Base-by-base conservation (phyloP, 2,888 invertebrate species). In the Hedychridium roseum region DNA sequence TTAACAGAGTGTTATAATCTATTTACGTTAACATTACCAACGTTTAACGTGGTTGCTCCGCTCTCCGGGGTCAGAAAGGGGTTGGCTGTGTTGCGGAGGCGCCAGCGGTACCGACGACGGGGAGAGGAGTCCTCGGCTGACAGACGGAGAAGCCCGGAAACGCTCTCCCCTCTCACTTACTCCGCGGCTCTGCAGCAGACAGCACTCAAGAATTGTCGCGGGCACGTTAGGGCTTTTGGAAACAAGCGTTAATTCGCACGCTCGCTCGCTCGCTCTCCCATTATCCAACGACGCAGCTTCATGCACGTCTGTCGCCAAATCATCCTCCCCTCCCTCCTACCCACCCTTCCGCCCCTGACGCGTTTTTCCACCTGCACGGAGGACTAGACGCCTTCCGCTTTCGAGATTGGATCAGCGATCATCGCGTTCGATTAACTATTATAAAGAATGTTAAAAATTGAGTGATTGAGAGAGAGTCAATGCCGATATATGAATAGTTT, bases 1-100 rank as follows among this genome's bases (percentile, higher is more conserved):
- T 78, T 78, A 78, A 78, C 78, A 78, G 78, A 78, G 77, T 78
- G 78, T 78, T 78, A 78, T 78, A 78, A 78, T 78, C 78, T 78
- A 78, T 78, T 78, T 78, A 78, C 78, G 78, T 78, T 78, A 78
- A 78, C 78, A 78, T 78, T 78, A 78, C 74, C 76, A 76, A 75
- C 78, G 74, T 78, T 78, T 78, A 78, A 74, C 76, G 76, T 76
- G 75, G 73, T 74, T 74, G 76, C 73, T 72, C 68, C 64, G 62
- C 62, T 61, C 56, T 60, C 64, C 64, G 63, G 68, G 74, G 71
- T 69, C 69, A 71, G 69, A 68, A 64, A 68, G 61, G 68, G 70
- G 60, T 56, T 60, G 63, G 52, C 42, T 49, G 50, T 46, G 50
- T n/a, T n/a, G 54, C 42, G 57, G 60, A 50, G 57, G 47, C 27